These are phyloP conservation scores for Callorhinus ursinus DNA, from an alignment of 2,113 vertebrate species.

Conservation along the genomic window DNA sequence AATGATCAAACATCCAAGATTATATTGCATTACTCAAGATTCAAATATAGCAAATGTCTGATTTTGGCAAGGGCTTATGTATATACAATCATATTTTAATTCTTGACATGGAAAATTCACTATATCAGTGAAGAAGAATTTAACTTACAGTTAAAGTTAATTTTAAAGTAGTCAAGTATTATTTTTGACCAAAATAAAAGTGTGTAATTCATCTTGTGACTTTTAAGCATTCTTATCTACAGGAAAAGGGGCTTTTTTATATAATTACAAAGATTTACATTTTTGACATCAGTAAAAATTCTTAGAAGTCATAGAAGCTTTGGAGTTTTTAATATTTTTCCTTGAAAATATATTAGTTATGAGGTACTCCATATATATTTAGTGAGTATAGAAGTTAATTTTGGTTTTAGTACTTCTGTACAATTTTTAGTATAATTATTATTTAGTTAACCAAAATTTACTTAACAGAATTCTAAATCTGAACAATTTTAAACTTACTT, in stretches of 20 bases:
- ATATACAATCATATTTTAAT: background rate
- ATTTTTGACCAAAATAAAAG: slow-evolving; percentile 35
- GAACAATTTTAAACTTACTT: background rate
- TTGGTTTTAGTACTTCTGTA: background rate
- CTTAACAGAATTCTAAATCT: background rate
- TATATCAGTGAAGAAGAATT: background rate
- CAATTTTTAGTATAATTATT: background rate
- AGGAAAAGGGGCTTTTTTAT: background rate
- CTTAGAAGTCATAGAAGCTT: background rate
- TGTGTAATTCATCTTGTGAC: background rate
- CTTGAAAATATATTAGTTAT: background rate
- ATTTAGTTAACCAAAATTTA: background rate
- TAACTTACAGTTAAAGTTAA: slow-evolving; percentile 13
- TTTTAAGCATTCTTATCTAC: background rate
- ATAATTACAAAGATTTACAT: background rate
- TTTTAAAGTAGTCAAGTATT: background rate
- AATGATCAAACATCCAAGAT: slow-evolving; percentile 5
- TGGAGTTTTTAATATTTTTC: background rate
- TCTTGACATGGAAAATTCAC: background rate
- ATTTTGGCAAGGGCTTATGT: background rate
- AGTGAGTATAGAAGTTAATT: background rate
- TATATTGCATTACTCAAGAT: background rate
- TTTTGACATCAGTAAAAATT: background rate
- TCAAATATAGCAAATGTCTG: background rate
- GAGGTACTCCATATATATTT: background rate